phyloP scores from a whole-genome alignment of 30 jellyfish, hydroid and myxozoan genomes.

The Clytia hemisphaerica region DNA sequence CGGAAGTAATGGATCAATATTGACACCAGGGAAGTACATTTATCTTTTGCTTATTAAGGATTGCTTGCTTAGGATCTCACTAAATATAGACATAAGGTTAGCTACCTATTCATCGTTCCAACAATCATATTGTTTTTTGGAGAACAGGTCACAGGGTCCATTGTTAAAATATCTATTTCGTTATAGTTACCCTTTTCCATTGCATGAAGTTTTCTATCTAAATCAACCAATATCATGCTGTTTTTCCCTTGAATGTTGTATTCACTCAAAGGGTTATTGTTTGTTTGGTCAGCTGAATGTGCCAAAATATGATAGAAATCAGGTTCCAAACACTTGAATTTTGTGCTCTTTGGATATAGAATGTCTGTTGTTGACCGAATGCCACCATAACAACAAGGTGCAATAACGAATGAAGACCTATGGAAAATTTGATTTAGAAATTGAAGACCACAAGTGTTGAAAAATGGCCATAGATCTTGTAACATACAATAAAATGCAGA shows the following conservation, averaged over 20 bases:
- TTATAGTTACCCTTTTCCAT: conserved; percentile 42
- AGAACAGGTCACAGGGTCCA: conserved; percentile 69
- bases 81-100: no score
- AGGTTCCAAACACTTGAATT: conserved; percentile 6
- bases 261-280: conserved; percentile 47
- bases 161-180: conserved; percentile 19
- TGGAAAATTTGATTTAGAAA: no score
- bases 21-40: no score
- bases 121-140: conserved; percentile 68
- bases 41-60: no score
- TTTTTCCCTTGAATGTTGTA: conserved; percentile 42
- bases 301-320: conserved; percentile 48
- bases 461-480: no score
- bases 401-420: conserved; percentile 80
- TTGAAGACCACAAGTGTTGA: no score
- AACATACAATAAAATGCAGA: no score
- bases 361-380: conserved; percentile 36
- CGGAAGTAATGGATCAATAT: no score
- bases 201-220: conserved; percentile 41
- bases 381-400: conserved; percentile 95
- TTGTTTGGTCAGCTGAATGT: conserved; percentile 79
- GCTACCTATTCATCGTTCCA: no score
- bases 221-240: conserved; percentile 60
- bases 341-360: conserved; percentile 69
- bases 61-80: no score